Percentiles rank a stretch among this genome's conserved stretches.
These are phyloP conservation scores for Drepana arcuata DNA, from an alignment of 1,140 invertebrate genomes.

Conservation along the genomic window DNA sequence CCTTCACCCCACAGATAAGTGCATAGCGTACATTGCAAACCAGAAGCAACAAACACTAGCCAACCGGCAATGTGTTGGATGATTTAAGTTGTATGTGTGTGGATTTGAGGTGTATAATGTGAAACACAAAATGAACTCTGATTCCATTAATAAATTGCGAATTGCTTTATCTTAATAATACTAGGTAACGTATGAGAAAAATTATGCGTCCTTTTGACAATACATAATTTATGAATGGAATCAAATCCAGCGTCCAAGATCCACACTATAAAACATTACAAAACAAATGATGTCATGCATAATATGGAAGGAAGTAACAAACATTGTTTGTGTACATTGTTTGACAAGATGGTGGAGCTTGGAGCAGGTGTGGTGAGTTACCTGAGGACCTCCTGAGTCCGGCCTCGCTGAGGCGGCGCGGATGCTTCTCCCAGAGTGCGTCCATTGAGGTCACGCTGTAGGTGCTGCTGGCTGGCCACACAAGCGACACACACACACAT, in stretches of 20 bases:
- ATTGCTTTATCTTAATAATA: too few relatives aligned
- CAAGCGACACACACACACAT: conserved; percentile 63
- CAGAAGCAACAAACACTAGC: conserved; percentile 18
- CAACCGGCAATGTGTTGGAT: conserved; percentile 15
- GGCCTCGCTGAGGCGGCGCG: conserved; percentile 78
- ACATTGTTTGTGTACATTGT: too few relatives aligned
- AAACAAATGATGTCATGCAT: too few relatives aligned
- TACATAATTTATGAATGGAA: too few relatives aligned
- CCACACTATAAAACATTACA: too few relatives aligned
- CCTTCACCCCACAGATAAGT: conserved; percentile 20
- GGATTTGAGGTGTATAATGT: conserved; percentile 11
- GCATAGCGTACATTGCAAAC: conserved; percentile 32
- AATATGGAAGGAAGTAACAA: too few relatives aligned
- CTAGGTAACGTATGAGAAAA: too few relatives aligned
- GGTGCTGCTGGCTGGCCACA: conserved; percentile 75
- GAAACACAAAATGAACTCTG: conserved; percentile 14
- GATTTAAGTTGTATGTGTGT: conserved; percentile 14
- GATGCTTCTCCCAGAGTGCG: conserved; percentile 78
- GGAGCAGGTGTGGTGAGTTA: too few relatives aligned
- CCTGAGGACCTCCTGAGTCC: conserved; percentile 80
- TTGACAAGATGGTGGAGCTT: too few relatives aligned
- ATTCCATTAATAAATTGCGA: too few relatives aligned
- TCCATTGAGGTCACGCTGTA: conserved; percentile 77
- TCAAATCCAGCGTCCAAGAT: too few relatives aligned
- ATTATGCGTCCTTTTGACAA: too few relatives aligned